phyloP scores from a whole-genome alignment of 2,113 vertebrate genomes.

The Opisthocomus hoazin region DNA sequence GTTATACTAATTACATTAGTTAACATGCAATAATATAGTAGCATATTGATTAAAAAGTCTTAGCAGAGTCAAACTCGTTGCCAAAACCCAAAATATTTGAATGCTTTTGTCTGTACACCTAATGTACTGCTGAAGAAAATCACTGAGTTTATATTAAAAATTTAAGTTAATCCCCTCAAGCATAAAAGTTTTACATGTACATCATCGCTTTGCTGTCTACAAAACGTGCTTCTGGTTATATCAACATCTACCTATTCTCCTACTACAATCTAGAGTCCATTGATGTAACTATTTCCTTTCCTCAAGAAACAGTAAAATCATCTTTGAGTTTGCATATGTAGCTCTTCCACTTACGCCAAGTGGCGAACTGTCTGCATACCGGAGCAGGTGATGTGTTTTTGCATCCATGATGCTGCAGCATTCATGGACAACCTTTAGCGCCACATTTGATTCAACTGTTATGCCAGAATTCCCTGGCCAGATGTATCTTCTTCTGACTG shows the following conservation, averaged over 20 bases:
- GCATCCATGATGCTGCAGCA: not conserved
- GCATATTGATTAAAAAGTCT: not conserved
- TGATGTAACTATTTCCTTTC: not conserved
- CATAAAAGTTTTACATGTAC: not conserved
- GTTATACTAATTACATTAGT: not conserved
- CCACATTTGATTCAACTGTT: not conserved
- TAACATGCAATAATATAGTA: not conserved
- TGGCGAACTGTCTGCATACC: not conserved
- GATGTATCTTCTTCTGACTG: not conserved
- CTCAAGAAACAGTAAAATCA: not conserved
- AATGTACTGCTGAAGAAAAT: not conserved
- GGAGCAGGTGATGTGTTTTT: not conserved
- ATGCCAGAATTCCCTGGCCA: not conserved
- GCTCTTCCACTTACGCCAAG: not conserved
- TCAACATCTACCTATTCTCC: not conserved
- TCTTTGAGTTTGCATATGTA: not conserved
- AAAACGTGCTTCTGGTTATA: too few species aligned
- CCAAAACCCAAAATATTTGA: not conserved
- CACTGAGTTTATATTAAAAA: not conserved
- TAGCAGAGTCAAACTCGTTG: not conserved
- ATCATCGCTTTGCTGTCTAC: not conserved
- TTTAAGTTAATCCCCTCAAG: not conserved
- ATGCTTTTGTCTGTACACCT: not conserved
- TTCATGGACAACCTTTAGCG: not conserved
- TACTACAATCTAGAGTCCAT: not conserved